A percentile compares a stretch with the other conserved stretches of the same genome.
These are phyloP conservation scores for Armadillidium nasatum DNA, from an alignment of 1,140 invertebrate genomes.

Conservation along the genomic window DNA sequence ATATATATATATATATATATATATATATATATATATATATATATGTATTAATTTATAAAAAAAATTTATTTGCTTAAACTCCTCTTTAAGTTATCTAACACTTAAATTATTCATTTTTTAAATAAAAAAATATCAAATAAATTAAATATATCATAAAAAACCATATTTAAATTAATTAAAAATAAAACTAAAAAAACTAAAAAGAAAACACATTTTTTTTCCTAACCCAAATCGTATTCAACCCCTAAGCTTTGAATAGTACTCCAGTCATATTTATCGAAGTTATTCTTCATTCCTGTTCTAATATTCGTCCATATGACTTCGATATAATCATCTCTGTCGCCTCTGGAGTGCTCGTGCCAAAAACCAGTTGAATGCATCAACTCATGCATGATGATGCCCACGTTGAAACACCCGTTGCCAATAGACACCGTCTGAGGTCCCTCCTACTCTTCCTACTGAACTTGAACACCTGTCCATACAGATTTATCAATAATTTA, in stretches of 20 bases:
- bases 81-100: no score
- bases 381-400: slow-evolving; percentile 73
- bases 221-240: slow-evolving; percentile 53
- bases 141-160: no score
- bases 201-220: no score
- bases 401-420: slow-evolving; percentile 66
- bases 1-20: no score
- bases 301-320: slow-evolving; percentile 39
- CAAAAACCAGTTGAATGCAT: slow-evolving; percentile 71
- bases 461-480: slow-evolving; percentile 54
- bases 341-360: slow-evolving; percentile 77
- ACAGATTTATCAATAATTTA: no score
- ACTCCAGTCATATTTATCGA: slow-evolving; percentile 50
- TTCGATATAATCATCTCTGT: slow-evolving; percentile 58
- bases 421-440: slow-evolving; percentile 52
- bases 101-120: no score
- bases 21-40: no score
- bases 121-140: no score
- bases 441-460: slow-evolving; percentile 56
- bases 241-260: slow-evolving; percentile 51
- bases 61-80: no score
- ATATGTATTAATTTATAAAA: no score
- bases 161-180: no score
- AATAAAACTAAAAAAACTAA: no score
- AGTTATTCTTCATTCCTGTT: slow-evolving; percentile 52